Percentiles rank a stretch among this genome's conserved stretches.
phyloP scores from a whole-genome alignment of 2,797 vertebrate genomes.

The Manis crassicaudata region DNA sequence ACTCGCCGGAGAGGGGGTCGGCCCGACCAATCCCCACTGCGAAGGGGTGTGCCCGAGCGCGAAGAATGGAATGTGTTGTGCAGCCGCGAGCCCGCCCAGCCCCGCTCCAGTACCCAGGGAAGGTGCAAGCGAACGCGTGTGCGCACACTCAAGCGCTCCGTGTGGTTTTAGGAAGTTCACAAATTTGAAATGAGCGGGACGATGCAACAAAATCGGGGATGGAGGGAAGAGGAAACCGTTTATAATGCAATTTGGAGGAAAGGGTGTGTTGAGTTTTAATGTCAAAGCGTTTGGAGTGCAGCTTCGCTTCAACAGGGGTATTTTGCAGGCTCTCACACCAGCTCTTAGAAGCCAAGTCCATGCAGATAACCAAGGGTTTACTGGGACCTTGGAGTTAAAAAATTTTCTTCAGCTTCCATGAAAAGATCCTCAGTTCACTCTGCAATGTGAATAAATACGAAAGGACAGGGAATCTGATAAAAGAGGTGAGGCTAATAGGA shows the following conservation, averaged over 20 bases:
- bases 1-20: neutral
- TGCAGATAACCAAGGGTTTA: neutral
- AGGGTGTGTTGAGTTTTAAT: neutral
- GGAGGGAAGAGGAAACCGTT: neutral
- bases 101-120: neutral
- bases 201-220: neutral
- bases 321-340: neutral
- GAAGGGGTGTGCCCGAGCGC: conserved; percentile 76
- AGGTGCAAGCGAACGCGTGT: neutral
- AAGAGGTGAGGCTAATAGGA: neutral
- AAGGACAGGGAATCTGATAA: neutral
- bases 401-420: neutral
- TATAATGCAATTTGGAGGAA: conserved; percentile 2
- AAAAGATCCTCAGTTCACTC: neutral
- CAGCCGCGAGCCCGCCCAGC: neutral
- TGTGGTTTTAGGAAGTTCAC: conserved; percentile 58
- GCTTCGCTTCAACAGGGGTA: neutral
- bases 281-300: neutral
- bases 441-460: neutral
- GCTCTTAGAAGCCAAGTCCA: neutral
- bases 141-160: neutral
- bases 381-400: neutral
- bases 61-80: conserved; percentile 66
- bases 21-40: conserved; percentile 70
- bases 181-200: neutral